A percentile compares a stretch with the other conserved stretches of the same genome.
These are phyloP conservation scores for Metalampra italica DNA, from an alignment of 2,888 invertebrate genomes.

Conservation along the genomic window DNA sequence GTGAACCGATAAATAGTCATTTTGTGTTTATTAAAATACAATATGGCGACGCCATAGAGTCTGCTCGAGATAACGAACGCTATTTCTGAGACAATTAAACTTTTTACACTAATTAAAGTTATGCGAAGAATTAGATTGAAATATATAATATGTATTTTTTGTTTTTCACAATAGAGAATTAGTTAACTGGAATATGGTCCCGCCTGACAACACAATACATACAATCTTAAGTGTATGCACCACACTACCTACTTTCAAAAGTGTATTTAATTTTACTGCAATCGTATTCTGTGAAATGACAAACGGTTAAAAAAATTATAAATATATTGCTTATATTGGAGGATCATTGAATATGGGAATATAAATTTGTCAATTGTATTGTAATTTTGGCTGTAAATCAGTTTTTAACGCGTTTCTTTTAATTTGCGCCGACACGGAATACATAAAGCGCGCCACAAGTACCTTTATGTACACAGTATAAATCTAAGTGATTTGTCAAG, in stretches of 20 bases:
- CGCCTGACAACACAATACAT: too few species aligned
- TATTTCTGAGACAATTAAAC: slow-evolving; percentile 31
- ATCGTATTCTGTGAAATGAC: not conserved
- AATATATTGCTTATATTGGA: slow-evolving; percentile 26
- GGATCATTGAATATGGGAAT: slow-evolving; percentile 47
- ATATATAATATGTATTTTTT: too few species aligned
- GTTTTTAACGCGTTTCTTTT: slow-evolving; percentile 51
- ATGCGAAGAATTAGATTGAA: slow-evolving; percentile 32
- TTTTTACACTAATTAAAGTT: slow-evolving; percentile 42
- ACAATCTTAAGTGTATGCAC: too few species aligned
- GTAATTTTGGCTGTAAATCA: slow-evolving; percentile 61
- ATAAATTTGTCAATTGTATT: slow-evolving; percentile 60
- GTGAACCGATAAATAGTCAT: slow-evolving; percentile 39
- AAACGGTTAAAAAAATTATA: not conserved
- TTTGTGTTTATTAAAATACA: slow-evolving; percentile 22
- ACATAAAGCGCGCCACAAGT: too few species aligned
- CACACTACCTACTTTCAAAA: too few species aligned
- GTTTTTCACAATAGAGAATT: not conserved
- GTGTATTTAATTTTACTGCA: not conserved
- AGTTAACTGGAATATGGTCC: too few species aligned
- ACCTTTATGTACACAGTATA: too few species aligned
- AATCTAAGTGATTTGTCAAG: too few species aligned
- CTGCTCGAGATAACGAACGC: slow-evolving; percentile 41
- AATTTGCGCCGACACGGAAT: slow-evolving; percentile 41
- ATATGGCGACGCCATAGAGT: slow-evolving; percentile 46